A percentile compares a stretch with the other conserved stretches of the same genome.
Evolutionary conservation across 2,797 vertebrate species (phyloP).

Genomic region (Chelon auratus): DNA sequence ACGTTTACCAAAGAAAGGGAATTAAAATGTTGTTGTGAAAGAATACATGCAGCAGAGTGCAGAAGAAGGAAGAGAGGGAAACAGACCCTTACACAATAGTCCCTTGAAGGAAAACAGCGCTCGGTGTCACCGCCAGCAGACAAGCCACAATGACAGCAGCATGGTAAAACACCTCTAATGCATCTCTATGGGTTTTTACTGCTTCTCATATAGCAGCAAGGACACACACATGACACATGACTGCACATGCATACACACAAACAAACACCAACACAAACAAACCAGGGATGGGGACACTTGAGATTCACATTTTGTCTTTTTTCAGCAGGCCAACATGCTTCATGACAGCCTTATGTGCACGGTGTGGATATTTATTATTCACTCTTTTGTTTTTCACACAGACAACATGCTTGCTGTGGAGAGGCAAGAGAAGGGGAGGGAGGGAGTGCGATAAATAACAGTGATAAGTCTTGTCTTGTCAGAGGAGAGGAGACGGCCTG

Average conservation of each 20-base stretch:
- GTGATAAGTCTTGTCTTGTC: constrained; percentile 85
- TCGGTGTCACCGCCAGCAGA: constrained; percentile 55
- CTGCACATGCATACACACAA: constrained; percentile 38
- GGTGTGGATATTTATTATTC: constrained; percentile 77
- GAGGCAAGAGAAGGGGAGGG: constrained; percentile 6
- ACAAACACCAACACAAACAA: constrained; percentile 46
- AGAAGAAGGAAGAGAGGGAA: not conserved
- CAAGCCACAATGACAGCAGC: constrained; percentile 78
- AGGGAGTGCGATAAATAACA: constrained; percentile 81
- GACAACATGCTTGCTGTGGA: constrained; percentile 70
- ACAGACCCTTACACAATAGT: constrained; percentile 37
- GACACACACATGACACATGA: constrained; percentile 59
- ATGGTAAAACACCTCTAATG: constrained; percentile 79
- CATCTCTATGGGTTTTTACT: constrained; percentile 72
- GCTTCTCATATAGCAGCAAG: constrained; percentile 71
- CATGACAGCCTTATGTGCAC: constrained; percentile 53
- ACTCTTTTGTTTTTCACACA: constrained; percentile 82
- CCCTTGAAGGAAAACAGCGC: constrained; percentile 56
- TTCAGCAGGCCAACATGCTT: constrained; percentile 52
- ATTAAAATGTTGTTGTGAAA: constrained; percentile 13
- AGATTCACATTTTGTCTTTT: constrained; percentile 61
- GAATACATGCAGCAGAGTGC: not conserved
- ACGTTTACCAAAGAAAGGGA: constrained; percentile 1
- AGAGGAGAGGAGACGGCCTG: constrained; percentile 79
- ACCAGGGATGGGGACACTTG: constrained; percentile 41